Evolutionary conservation across 2,113 vertebrate genomes (phyloP).

Genomic region (Mastomys coucha): DNA sequence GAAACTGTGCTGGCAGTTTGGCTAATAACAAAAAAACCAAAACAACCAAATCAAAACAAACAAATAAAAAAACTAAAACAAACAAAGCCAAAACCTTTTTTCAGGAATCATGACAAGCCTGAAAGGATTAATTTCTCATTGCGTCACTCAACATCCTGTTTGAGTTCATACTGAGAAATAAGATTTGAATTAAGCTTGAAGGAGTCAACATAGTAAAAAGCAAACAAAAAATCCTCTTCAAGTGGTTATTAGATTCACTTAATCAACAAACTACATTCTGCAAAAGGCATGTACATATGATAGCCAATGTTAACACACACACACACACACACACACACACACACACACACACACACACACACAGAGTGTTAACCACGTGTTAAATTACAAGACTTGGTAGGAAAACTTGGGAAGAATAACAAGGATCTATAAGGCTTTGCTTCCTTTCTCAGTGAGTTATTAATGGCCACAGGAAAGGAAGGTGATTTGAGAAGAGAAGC

Average conservation of each 20-base stretch:
- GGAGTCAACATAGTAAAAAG: not conserved
- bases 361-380: not conserved
- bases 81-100: not conserved
- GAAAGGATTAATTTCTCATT: conserved; percentile 37
- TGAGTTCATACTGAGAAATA: conserved; percentile 19
- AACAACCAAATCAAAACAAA: no score
- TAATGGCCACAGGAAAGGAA: conserved; percentile 80
- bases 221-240: not conserved
- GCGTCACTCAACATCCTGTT: not conserved
- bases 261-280: conserved; percentile 21
- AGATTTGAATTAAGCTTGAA: conserved; percentile 40
- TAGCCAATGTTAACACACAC: not conserved
- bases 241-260: not conserved
- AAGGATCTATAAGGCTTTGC: conserved; percentile 59
- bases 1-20: not conserved
- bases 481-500: conserved; percentile 80
- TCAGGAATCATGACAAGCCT: not conserved
- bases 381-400: not conserved
- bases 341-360: not conserved
- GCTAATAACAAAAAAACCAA: no score
- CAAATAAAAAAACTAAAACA: no score
- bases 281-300: conserved; percentile 27
- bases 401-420: conserved; percentile 68
- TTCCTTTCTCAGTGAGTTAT: conserved; percentile 86
- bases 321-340: not conserved